Evolutionary conservation across 2,888 invertebrate genomes (phyloP), one percentile per base, ranked within the genome.

Genomic region (Hyposoter didymator): DNA sequence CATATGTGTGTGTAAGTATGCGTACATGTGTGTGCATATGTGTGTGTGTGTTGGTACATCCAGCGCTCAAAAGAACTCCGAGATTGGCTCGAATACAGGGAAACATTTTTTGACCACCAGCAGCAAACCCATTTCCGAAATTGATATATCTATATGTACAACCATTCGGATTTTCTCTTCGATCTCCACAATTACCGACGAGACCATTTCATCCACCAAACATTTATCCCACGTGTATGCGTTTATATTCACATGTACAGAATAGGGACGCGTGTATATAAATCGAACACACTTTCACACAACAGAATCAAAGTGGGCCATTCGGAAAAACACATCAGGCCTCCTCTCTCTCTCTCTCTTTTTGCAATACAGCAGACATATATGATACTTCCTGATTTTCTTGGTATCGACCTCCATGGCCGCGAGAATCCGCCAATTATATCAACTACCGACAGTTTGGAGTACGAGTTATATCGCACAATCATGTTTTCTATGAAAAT

Each of bases 141-240:
- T 74, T 49, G 32, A 62, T 70, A 72, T 70, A 80, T 62, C 59
- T 59, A 59, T 59, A 52, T 12, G 39, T 39, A n/a, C 72, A 72
- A 39, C 73, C 74, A 74, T 64, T 79, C 59, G 75, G 52, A 69
- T 69, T 84, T 84, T 79, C 47, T 64, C 62, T 59, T 32, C 62
- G 49, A 39, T 45, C 55, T 52, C 69, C 45, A 64, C 84, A 79
- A 75, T 79, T 79, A 84, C 79, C 45, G 62, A 70, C 79, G 75
- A 70, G 22, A 75, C 73, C 64, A 75, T 79, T 70, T 19, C 52
- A 64, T 70, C 19, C 75, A 22, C 52, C 19, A 78, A 69, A 79
- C 47, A 84, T 83, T 78, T 62, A 67, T 78, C 59, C 28, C 28
- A 28, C 43, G 4, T 66, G 32, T 35, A 69, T 17, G n/a, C 32